Base-by-base conservation (phyloP, 2,113 vertebrate species). In the Probosciger aterrimus region DNA sequence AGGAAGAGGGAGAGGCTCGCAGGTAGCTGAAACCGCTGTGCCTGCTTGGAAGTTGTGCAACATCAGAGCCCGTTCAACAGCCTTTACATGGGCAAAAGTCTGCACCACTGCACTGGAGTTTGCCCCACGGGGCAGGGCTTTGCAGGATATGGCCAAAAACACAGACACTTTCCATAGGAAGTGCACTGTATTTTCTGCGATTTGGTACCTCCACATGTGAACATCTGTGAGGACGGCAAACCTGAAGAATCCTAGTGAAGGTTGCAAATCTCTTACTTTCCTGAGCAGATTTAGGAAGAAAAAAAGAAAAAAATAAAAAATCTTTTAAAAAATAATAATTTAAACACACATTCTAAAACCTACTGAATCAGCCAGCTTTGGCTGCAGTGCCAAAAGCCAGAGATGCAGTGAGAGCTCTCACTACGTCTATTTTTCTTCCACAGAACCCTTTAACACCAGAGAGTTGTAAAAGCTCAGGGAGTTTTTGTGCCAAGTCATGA, bases 401-500 rank as follows among this genome's bases (percentile, higher is more conserved):
- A 1, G 0, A 88, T 47, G 74, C 69, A 93, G 27, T 47, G 68
- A 75, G 44, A 96, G 78, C 28, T 92, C 90, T 93, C 69, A 35
- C 82, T 85, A 30, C 67, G 63, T 76, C 83, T 90, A 79, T 90
- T 93, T 94, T 86, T 44, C 86, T 93, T 92, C 79, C 75, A 69
- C 63, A 77, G 71, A 95, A 82, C 55, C 75, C 90, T 93, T 75
- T 53, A 88, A 64, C 69, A 81, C 47, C 62, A 46, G 7, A 3
- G 49, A 41, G 93, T 92, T 87, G 86, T 91, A 91, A 87, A 82
- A 96, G 86, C 83, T 62, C 20, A 94, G 86, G 62, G 86, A 96
- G 74, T 76, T 82, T 76, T 82, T 84, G 86, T 95, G 92, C 96
- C 96, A 97, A 86, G 93, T 91, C 86, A 91, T 52, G 74, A 87